Evolutionary conservation across 2,888 invertebrate genomes (phyloP), one percentile per base, ranked within the genome.

Genomic region (Papilio protenor): DNA sequence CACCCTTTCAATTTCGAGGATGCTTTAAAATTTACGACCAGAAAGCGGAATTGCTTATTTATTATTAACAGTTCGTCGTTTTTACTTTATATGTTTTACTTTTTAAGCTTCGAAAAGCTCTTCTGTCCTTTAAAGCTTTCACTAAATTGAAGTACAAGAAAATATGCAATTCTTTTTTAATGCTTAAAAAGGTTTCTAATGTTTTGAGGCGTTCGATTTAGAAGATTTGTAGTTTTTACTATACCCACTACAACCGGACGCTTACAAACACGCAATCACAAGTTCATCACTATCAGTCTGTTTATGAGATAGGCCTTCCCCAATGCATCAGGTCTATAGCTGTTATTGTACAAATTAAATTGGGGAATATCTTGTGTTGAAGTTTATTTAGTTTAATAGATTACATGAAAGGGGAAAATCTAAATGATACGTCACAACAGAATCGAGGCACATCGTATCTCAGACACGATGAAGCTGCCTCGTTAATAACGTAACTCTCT

Each of bases 401-500:
- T 55, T 21, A n/a, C 55, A 11, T 55, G 55, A 45, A 21, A 21
- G 21, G 47, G 23, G 45, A 23, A 49, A 23, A 70, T 16, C 49
- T 23, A 16, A 49, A 52, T 71, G 52, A 21, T 33, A 49, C 55
- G 33, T 77, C 55, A 73, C 21, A 23, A 59, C 21, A 61, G 61
- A 47, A 78, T 64, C 27, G 55, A 72, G 49, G 47, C n/a, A 33
- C 57, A 66, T 66, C 72, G 71, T 78, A 75, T 75, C 75, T 78
- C 78, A 78, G 72, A 45, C 59, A 78, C 79, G 80, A 81, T 80
- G 81, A 80, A 81, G 80, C 75, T 61, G 77, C 55, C 78, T 77
- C 80, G 79, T 81, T 82, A 81, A 80, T 82, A 80, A 80, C 79
- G 55, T 33, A 81, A 77, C 73, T 79, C 74, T 74, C 77, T 77